Evolutionary conservation across 2,888 invertebrate genomes (phyloP), one percentile per base, ranked within the genome.

Genomic region (Megaustenia siamemsis): DNA sequence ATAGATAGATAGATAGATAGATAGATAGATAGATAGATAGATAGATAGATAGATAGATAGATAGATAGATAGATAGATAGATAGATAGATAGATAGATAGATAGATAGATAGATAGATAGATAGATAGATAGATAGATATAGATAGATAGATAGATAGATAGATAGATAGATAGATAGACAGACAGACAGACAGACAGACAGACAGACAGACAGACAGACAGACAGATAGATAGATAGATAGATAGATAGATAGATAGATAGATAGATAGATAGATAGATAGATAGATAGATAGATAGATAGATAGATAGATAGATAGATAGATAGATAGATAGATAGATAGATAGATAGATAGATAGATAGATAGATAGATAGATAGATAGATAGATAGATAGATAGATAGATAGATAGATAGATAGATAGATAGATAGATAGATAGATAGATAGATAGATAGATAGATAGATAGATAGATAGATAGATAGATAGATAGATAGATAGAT

Each of bases 201-300:
- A 60, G 60, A 60, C 24, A 60, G n/a, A 69, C 3, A 73, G 73
- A 73, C 3, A 73, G 40, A 73, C 24, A n/a, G n/a, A n/a, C n/a
- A n/a, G n/a, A n/a, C n/a, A n/a, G n/a, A n/a, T n/a, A n/a, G n/a
- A n/a, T n/a, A 73, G n/a, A 35, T 5, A 73, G 73, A 38, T 24
- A 73, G n/a, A 35, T 24, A 73, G 73, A 35, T 24, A 40, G 73
- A 73, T 24, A 73, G 75, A 75, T n/a, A 28, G 66, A 66, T n/a
- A 28, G 66, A 66, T n/a, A n/a, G 66, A 1, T 66, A 3, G 66
- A 32, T 66, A 15, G n/a, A 32, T 32, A 18, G 43, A 21, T 32
- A 12, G 32, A 66, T 66, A 28, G n/a, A 28, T 66, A 28, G 18
- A 12, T 56, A 15, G 45, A 71, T 24, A 28, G 66, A 66, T 32